These are phyloP conservation scores for Pampusana beccarii DNA, from an alignment of 2,113 vertebrate species.

Conservation along the genomic window DNA sequence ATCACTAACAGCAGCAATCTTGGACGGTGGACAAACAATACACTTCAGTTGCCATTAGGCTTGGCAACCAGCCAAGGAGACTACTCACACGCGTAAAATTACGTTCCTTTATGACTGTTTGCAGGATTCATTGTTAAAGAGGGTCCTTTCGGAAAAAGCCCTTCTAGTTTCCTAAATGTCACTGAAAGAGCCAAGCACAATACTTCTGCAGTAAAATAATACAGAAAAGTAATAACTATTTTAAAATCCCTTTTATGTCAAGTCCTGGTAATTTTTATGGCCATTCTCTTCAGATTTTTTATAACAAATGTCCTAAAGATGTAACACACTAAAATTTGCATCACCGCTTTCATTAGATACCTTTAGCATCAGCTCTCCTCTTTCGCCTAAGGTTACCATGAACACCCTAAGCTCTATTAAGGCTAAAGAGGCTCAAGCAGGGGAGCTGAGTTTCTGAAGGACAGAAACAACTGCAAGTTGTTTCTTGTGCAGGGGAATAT, in stretches of 20 bases:
- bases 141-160: not conserved
- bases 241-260: not conserved
- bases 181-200: not conserved
- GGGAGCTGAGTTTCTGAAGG: not conserved
- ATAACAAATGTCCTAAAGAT: not conserved
- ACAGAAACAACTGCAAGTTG: not conserved
- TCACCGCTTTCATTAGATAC: not conserved
- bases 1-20: conserved; percentile 56
- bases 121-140: not conserved
- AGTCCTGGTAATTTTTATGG: not conserved
- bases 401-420: not conserved
- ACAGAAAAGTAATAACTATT: not conserved
- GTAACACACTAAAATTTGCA: not conserved
- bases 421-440: not conserved
- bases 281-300: not conserved
- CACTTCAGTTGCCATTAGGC: conserved; percentile 37
- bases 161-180: not conserved
- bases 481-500: not conserved
- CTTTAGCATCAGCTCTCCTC: not conserved
- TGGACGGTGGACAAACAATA: conserved; percentile 51
- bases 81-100: not conserved
- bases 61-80: not conserved
- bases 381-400: fast-evolving
- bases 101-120: not conserved
- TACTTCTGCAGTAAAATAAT: not conserved